A percentile compares a stretch with the other conserved stretches of the same genome.
These are phyloP conservation scores for Acleris emargana DNA, from an alignment of 2,888 invertebrate species.

Conservation along the genomic window DNA sequence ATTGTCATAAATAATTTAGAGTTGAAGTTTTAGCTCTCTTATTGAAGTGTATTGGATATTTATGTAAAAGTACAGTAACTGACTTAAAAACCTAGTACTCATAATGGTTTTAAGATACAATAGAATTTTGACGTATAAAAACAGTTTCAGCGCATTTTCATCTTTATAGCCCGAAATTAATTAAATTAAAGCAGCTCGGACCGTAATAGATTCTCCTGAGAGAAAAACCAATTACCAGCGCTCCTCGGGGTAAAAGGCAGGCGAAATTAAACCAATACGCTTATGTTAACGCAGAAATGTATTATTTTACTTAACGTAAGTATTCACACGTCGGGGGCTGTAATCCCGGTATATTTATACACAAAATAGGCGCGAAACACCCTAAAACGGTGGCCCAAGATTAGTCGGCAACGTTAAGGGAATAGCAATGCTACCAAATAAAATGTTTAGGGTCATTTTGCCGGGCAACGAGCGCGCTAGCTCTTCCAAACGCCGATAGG, in stretches of 20 bases:
- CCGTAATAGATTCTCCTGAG: slow-evolving; percentile 9
- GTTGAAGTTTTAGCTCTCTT: too few relatives aligned
- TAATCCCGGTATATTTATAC: slow-evolving; percentile 68
- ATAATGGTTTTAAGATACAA: too few relatives aligned
- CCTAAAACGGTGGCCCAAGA: slow-evolving; percentile 75
- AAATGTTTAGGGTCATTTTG: slow-evolving; percentile 83
- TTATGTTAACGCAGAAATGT: slow-evolving; percentile 26
- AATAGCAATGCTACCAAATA: slow-evolving; percentile 79
- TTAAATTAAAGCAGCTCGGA: not conserved
- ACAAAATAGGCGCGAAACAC: slow-evolving; percentile 71
- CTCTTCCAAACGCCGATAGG: slow-evolving; percentile 77
- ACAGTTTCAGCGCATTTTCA: too few relatives aligned
- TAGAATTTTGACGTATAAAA: not conserved
- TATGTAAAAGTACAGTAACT: too few relatives aligned
- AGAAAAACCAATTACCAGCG: slow-evolving; percentile 19
- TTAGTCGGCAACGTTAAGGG: slow-evolving; percentile 77
- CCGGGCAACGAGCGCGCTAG: slow-evolving; percentile 75
- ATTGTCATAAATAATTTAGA: too few relatives aligned
- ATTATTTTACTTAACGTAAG: slow-evolving; percentile 37
- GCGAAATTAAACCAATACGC: slow-evolving; percentile 29
- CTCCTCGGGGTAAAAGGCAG: slow-evolving; percentile 10
- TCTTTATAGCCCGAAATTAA: not conserved
- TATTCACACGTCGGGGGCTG: slow-evolving; percentile 50
- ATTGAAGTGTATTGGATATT: too few relatives aligned
- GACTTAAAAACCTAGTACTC: too few relatives aligned